A percentile compares a stretch with the other conserved stretches of the same genome.
Conservation (phyloP, 2,888 invertebrate genomes). For the Lycia hirtaria region DNA sequence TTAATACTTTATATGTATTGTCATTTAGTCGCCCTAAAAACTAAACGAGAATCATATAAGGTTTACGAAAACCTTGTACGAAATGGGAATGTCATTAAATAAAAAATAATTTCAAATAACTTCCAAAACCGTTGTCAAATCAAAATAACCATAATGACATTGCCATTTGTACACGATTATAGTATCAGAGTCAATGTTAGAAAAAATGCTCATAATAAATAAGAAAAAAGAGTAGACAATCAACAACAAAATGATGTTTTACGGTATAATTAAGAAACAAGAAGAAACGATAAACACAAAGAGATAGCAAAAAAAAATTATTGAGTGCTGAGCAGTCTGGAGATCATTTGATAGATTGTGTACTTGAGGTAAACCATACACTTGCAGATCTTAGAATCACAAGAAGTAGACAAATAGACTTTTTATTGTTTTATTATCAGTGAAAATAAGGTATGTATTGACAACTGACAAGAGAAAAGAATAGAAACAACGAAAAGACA, state of each 20-base stretch:
- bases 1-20: constrained; percentile 80
- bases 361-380: constrained; percentile 25
- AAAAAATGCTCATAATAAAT: constrained; percentile 33
- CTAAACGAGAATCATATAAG: constrained; percentile 82
- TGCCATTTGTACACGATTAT: constrained; percentile 25
- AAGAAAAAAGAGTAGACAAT: constrained; percentile 35
- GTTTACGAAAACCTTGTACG: constrained; percentile 26
- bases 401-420: too few species aligned
- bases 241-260: constrained; percentile 18
- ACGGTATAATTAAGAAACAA: constrained; percentile 49
- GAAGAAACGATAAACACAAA: constrained; percentile 56
- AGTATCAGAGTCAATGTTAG: constrained; percentile 28
- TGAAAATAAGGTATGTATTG: too few species aligned
- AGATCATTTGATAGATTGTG: constrained; percentile 16
- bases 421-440: too few species aligned
- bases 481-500: too few species aligned
- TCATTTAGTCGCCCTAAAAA: constrained; percentile 85
- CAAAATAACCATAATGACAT: constrained; percentile 28
- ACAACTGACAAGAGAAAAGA: too few species aligned
- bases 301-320: constrained; percentile 57
- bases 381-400: too few species aligned
- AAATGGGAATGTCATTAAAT: constrained; percentile 29
- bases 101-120: constrained; percentile 4
- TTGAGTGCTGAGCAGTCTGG: constrained; percentile 42
- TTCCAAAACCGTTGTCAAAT: constrained; percentile 19